phyloP scores from a whole-genome alignment of 1,140 invertebrate species.

The Drosophila subpulchrella region DNA sequence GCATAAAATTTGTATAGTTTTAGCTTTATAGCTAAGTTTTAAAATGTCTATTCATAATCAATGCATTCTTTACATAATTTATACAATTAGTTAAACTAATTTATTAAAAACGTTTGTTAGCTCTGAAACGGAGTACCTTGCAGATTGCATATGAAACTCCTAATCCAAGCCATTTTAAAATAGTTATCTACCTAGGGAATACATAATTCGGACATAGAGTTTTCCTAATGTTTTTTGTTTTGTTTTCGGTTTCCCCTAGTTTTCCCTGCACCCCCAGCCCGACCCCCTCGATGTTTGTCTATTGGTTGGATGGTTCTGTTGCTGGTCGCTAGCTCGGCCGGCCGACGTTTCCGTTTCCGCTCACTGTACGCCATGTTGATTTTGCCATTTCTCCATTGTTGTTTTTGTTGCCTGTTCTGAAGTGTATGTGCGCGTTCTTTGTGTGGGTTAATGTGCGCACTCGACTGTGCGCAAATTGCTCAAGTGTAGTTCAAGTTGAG shows the following conservation, averaged over 20 bases:
- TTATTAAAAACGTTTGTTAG: too few species aligned
- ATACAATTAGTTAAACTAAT: too few species aligned
- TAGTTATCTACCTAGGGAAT: neutral
- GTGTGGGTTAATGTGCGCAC: slow-evolving; percentile 77
- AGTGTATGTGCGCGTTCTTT: slow-evolving; percentile 28
- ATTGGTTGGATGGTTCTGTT: slow-evolving; percentile 58
- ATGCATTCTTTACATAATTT: too few species aligned
- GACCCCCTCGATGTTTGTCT: slow-evolving; percentile 64
- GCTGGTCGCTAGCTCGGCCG: slow-evolving; percentile 44
- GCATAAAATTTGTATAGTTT: too few species aligned
- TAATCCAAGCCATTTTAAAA: neutral
- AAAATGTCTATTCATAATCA: too few species aligned
- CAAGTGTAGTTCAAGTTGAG: slow-evolving; percentile 78
- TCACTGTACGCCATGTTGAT: slow-evolving; percentile 76
- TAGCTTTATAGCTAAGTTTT: too few species aligned
- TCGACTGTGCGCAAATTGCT: slow-evolving; percentile 81
- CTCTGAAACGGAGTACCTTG: too few species aligned
- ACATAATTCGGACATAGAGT: neutral
- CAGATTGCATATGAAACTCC: too few species aligned
- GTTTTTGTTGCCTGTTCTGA: slow-evolving; percentile 43
- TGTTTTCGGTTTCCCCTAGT: slow-evolving; percentile 21
- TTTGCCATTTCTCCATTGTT: slow-evolving; percentile 60
- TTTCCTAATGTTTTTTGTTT: slow-evolving; percentile 11
- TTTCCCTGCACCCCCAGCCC: neutral
- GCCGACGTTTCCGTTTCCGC: slow-evolving; percentile 78